Evolutionary conservation across 2,113 vertebrate genomes (phyloP), one percentile per base, ranked within the genome.

Genomic region (Taurulus bubalis): DNA sequence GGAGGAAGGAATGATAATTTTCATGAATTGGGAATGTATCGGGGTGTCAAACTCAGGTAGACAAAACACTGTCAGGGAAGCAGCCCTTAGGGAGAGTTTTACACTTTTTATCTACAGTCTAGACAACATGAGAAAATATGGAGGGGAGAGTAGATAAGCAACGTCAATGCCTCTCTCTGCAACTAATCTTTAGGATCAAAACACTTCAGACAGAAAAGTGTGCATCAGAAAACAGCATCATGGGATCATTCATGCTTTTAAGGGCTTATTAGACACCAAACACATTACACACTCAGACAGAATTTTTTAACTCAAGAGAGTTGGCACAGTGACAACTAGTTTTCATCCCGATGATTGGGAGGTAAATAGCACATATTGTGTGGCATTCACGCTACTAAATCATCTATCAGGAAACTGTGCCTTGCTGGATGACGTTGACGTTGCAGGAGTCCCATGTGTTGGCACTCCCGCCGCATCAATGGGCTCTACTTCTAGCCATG

Each of bases 21-120:
- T 47, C 11, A 76, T 3, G 49, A 70, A 84, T 7, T 71, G 56
- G 24, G 16, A 81, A 84, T 75, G 30, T 76, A 63, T 76, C 40
- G 38, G 36, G 1, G 5, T 70, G 58, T 59, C 58, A 83, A 36
- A 67, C 24, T 11, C 32, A 34, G n/a, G 26, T 20, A 26, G 67
- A 64, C 38, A 79, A 59, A 38, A 58, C 49, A 24, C 4, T 7
- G n/a, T 63, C 58, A 66, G 49, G 20, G 42, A 68, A 69, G 38
- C 1, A 7, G 55, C 28, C 59, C 47, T 2, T 32, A 12, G 47
- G 56, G 34, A 75, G 1, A 22, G 40, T 30, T 49, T 73, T 62
- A 72, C 78, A 68, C 1, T 47, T 80, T 22, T 64, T 53, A 65
- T 74, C 59, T 77, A 18, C 30, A 58, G 36, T 62, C 34, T 16